Conservation (phyloP, 64 coral and sea anemone genomes). For the Stichodactyla helianthus region DNA sequence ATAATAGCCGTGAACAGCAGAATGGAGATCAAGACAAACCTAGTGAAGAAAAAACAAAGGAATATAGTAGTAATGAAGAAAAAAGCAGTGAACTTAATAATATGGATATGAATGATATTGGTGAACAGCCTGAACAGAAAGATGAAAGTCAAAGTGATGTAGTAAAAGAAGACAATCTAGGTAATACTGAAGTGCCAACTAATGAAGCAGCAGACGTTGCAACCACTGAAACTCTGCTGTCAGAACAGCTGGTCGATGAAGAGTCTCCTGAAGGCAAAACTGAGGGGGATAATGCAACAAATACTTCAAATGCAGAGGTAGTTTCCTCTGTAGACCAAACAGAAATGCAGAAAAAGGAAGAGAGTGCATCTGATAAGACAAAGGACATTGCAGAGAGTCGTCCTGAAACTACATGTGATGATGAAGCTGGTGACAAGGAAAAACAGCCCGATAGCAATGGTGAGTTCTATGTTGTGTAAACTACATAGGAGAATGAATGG, state of each 20-base stretch:
- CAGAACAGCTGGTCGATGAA: no score
- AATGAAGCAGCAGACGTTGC: no score
- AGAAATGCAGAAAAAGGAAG: neutral
- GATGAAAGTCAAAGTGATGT: neutral
- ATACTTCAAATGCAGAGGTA: neutral
- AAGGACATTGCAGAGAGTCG: neutral
- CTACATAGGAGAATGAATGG: neutral
- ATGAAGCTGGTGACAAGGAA: neutral
- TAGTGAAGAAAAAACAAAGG: neutral
- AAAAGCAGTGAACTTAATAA: no score
- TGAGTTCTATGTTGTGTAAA: neutral
- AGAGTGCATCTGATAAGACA: no score
- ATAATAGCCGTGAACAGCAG: neutral
- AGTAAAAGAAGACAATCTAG: neutral
- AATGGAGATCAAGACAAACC: neutral
- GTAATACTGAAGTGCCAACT: no score
- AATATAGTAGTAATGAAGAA: neutral
- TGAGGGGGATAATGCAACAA: neutral
- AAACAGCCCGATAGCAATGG: neutral
- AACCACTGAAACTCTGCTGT: no score
- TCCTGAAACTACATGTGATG: neutral
- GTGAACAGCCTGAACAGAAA: neutral
- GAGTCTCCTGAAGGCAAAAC: no score
- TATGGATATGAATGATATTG: neutral
- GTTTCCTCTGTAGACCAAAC: neutral